Evolutionary conservation across 2,797 vertebrate genomes (phyloP).

Genomic region (Psittacula derbiana): DNA sequence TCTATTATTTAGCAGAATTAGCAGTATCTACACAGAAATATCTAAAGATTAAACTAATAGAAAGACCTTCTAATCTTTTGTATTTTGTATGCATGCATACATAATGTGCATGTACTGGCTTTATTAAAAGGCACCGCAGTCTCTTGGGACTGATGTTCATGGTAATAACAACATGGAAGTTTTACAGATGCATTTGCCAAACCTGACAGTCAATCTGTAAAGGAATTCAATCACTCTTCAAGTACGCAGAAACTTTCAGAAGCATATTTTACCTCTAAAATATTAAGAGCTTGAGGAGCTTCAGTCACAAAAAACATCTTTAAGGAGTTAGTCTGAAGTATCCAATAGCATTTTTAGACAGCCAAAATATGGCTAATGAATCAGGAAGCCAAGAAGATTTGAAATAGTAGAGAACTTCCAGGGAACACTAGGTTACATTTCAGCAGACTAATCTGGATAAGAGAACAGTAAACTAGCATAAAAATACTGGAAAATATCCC

Average conservation of each 20-base stretch:
- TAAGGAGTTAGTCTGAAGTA: not conserved
- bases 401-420: slow-evolving; percentile 21
- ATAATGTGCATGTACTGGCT: not conserved
- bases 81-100: not conserved
- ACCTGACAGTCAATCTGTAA: slow-evolving; percentile 8
- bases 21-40: not conserved
- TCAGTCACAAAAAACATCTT: not conserved
- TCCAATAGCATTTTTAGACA: not conserved
- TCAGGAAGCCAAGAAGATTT: not conserved
- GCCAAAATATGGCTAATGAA: not conserved
- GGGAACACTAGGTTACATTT: slow-evolving; percentile 17
- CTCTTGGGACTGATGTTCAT: not conserved
- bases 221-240: not conserved
- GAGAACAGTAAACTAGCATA: not conserved
- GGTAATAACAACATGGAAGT: not conserved
- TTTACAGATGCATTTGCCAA: not conserved
- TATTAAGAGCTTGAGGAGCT: not conserved
- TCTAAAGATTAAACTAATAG: not conserved
- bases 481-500: slow-evolving; percentile 23
- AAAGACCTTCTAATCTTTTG: not conserved
- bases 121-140: not conserved
- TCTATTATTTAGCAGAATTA: not conserved
- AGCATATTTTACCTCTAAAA: not conserved
- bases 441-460: slow-evolving; percentile 5
- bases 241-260: not conserved